Conservation (phyloP, 2,797 vertebrate genomes). For the Rachycentron canadum region DNA sequence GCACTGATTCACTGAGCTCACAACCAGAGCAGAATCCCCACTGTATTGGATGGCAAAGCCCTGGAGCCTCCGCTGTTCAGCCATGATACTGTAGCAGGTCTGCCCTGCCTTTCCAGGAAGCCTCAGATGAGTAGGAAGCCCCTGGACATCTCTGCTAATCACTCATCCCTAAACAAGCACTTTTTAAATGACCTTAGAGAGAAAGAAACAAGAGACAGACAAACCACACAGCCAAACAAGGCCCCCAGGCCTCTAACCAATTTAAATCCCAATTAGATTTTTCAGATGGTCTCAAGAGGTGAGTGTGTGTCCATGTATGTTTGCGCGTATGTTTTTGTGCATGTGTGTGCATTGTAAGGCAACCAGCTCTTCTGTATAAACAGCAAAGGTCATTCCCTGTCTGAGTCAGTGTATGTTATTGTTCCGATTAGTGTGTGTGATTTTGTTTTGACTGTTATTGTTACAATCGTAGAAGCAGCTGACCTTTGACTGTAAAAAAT, state of each 20-base stretch:
- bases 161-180: slow-evolving; percentile 82
- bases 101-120: slow-evolving; percentile 74
- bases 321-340: slow-evolving; percentile 41
- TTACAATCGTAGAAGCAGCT: slow-evolving; percentile 64
- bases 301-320: slow-evolving; percentile 45
- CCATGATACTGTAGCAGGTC: slow-evolving; percentile 76
- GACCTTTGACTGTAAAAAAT: slow-evolving; percentile 74
- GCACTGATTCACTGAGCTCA: slow-evolving; percentile 39
- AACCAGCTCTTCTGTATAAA: slow-evolving; percentile 76
- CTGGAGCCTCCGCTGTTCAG: slow-evolving; percentile 61
- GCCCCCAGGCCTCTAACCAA: slow-evolving; percentile 77
- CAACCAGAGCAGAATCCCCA: slow-evolving; percentile 24
- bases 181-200: slow-evolving; percentile 81
- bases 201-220: slow-evolving; percentile 69
- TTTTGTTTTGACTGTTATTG: slow-evolving; percentile 81
- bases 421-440: slow-evolving; percentile 74
- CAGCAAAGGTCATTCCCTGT: slow-evolving; percentile 81
- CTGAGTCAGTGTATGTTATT: slow-evolving; percentile 70
- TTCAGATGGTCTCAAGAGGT: slow-evolving; percentile 69
- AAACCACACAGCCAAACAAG: slow-evolving; percentile 71
- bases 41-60: slow-evolving; percentile 60
- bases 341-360: slow-evolving; percentile 51
- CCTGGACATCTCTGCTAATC: slow-evolving; percentile 83
- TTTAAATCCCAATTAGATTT: slow-evolving; percentile 81
- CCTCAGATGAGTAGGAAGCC: slow-evolving; percentile 77